phyloP scores from a whole-genome alignment of 2,888 invertebrate genomes.

The Brachynemurus nebulosus region DNA sequence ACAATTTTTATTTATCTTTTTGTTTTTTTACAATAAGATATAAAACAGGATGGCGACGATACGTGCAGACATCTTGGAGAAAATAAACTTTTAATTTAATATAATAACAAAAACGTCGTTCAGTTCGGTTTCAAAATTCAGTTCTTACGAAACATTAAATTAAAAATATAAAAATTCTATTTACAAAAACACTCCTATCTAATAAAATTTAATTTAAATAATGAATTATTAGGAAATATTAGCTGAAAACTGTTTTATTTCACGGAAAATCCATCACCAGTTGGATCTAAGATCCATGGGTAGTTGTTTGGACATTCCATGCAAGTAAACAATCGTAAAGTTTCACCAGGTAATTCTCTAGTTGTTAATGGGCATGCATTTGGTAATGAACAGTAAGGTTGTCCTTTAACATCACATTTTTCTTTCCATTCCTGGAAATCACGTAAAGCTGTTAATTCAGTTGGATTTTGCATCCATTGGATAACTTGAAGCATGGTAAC shows the following conservation, averaged over 20 bases:
- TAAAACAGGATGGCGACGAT: too few species aligned
- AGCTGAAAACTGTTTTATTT: constrained; percentile 26
- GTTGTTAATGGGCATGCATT: constrained; percentile 84
- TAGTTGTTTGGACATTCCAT: constrained; percentile 94
- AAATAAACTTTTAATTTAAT: too few species aligned
- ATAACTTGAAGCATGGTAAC: constrained; percentile 79
- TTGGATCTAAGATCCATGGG: constrained; percentile 89
- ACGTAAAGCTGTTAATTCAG: constrained; percentile 68
- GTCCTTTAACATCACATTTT: constrained; percentile 87
- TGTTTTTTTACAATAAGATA: too few species aligned
- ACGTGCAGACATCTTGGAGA: too few species aligned
- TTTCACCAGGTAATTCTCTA: constrained; percentile 82
- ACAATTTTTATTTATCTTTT: too few species aligned
- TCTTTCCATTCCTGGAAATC: constrained; percentile 95
- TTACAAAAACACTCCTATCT: constrained; percentile 5
- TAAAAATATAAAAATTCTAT: constrained; percentile 2
- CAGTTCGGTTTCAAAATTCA: neutral
- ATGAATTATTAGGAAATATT: constrained; percentile 15
- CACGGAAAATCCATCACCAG: constrained; percentile 82
- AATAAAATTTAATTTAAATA: constrained; percentile 25
- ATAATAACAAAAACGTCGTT: too few species aligned
- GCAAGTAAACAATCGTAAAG: constrained; percentile 82
- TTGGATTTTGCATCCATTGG: constrained; percentile 94
- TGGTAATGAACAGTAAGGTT: constrained; percentile 82
- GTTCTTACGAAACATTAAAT: neutral